Evolutionary conservation across 2,797 vertebrate genomes (phyloP).

Genomic region (Enteromius afrohamiltoni): DNA sequence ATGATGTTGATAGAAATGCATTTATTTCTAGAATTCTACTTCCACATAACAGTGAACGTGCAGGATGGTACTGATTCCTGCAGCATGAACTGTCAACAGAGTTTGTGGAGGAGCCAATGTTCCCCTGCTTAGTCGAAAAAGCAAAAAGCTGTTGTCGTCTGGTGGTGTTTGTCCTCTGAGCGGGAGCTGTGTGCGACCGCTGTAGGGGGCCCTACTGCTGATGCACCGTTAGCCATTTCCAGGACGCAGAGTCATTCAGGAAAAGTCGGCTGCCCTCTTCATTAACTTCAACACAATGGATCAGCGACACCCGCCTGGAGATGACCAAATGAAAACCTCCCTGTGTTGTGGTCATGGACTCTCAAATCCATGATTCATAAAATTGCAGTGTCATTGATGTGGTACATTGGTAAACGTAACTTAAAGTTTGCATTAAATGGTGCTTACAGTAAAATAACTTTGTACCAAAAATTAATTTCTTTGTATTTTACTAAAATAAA

Average conservation of each 20-base stretch:
- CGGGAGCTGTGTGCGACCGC: background rate
- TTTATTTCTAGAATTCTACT: background rate
- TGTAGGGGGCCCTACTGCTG: conserved; percentile 6
- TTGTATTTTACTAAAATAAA: background rate
- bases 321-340: conserved; percentile 1
- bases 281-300: conserved; percentile 43
- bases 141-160: conserved; percentile 23
- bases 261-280: conserved; percentile 37
- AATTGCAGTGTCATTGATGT: background rate
- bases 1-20: background rate
- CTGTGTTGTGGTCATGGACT: background rate
- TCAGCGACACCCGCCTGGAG: conserved; percentile 37
- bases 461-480: background rate
- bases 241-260: conserved; percentile 47
- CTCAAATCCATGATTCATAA: background rate
- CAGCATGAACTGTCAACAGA: background rate
- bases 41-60: background rate
- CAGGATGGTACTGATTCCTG: background rate
- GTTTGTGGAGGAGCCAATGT: background rate
- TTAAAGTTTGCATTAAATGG: background rate
- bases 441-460: background rate
- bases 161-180: conserved; percentile 41
- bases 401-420: background rate
- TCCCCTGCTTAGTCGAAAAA: conserved; percentile 3
- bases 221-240: conserved; percentile 42